Percentiles rank a stretch among this genome's conserved stretches.
Evolutionary conservation across 2,797 vertebrate species (phyloP).

Genomic region (Epinephelus awoara): DNA sequence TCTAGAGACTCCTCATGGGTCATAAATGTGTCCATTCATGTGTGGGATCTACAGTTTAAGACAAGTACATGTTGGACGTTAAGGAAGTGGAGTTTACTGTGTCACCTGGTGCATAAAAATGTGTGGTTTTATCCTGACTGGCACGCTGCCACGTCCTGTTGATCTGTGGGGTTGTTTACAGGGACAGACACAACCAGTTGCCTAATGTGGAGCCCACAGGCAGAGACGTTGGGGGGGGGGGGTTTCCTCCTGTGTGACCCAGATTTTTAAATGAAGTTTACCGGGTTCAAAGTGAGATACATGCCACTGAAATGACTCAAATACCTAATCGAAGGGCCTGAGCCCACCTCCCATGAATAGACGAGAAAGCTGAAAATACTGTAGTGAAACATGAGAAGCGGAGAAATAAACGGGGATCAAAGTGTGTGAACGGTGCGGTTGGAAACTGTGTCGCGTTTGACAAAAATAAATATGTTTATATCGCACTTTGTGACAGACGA

Average conservation of each 20-base stretch:
- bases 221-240: background rate
- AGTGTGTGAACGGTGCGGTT: background rate
- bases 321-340: background rate
- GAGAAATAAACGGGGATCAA: background rate
- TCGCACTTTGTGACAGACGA: no score
- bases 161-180: conserved; percentile 30
- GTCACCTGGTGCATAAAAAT: background rate
- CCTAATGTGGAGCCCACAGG: background rate
- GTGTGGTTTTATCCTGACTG: background rate
- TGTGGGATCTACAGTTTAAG: no score
- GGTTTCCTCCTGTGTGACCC: background rate
- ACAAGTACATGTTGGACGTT: background rate
- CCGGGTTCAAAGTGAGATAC: background rate
- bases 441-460: no score
- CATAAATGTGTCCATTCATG: background rate
- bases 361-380: background rate
- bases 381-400: conserved; percentile 16
- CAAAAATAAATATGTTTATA: no score
- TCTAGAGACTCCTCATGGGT: background rate
- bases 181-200: background rate
- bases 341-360: background rate
- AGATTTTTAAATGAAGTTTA: background rate
- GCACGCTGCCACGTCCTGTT: background rate
- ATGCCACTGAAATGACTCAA: background rate
- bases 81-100: background rate